phyloP scores from a whole-genome alignment of 2,113 vertebrate genomes.

The Cnemophilus loriae region DNA sequence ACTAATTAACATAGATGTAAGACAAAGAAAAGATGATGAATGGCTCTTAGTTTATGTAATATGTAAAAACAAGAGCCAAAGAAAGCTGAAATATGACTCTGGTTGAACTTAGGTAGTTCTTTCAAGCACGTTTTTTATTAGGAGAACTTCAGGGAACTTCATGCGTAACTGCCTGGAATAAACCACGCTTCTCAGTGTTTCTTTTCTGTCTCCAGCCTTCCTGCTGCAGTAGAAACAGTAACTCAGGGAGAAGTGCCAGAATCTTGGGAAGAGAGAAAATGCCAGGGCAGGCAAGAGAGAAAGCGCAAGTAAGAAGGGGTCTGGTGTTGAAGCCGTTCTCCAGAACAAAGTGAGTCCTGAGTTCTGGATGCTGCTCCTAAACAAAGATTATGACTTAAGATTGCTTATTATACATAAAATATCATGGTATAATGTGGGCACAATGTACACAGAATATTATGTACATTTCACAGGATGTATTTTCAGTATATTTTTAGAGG shows the following conservation, averaged over 20 bases:
- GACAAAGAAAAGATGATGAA: background rate
- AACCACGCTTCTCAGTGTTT: accelerated
- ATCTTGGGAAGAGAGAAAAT: background rate
- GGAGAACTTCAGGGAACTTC: background rate
- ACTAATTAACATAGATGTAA: background rate
- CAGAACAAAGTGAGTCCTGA: background rate
- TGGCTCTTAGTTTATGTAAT: background rate
- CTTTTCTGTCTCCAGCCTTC: background rate
- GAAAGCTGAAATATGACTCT: background rate
- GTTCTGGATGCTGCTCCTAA: background rate
- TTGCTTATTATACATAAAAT: background rate
- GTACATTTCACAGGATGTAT: background rate
- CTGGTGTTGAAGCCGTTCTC: background rate
- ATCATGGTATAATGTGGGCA: background rate
- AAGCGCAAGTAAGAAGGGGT: background rate
- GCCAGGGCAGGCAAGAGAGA: background rate
- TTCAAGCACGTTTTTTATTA: background rate
- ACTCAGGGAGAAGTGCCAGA: background rate
- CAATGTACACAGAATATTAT: background rate
- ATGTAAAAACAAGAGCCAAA: background rate
- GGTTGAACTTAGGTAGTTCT: background rate
- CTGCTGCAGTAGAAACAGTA: background rate
- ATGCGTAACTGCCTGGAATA: background rate
- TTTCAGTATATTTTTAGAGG: background rate
- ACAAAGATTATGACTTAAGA: background rate